Conservation (phyloP, 2,797 vertebrate genomes). For the Neostethus bicornis region DNA sequence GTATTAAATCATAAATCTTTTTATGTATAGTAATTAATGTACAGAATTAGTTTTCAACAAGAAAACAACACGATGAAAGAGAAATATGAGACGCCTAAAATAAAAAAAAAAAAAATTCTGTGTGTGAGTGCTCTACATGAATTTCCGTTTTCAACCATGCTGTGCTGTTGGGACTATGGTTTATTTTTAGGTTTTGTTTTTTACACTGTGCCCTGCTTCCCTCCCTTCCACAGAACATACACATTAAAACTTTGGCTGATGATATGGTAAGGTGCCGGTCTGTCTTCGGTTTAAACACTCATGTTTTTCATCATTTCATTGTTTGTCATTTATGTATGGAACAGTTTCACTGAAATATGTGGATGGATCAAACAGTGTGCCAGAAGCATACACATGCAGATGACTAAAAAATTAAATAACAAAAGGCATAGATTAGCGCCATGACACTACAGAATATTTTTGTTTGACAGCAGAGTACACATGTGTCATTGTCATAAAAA, state of each 20-base stretch:
- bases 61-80: not conserved
- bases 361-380: conserved; percentile 73
- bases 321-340: conserved; percentile 63
- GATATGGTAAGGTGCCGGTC: conserved; percentile 97
- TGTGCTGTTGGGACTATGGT: conserved; percentile 49
- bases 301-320: conserved; percentile 53
- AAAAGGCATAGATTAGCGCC: not conserved
- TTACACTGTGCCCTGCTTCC: conserved; percentile 82
- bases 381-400: not conserved
- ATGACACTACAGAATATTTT: not conserved
- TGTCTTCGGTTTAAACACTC: conserved; percentile 65
- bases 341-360: conserved; percentile 59
- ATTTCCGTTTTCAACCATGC: conserved; percentile 29
- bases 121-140: conserved; percentile 36
- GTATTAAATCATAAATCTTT: conserved; percentile 39
- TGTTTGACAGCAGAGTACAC: not conserved
- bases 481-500: not conserved
- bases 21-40: conserved; percentile 37
- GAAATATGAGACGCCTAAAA: no score
- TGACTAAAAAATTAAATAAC: not conserved
- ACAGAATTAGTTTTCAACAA: conserved; percentile 4
- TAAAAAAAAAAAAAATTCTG: no score
- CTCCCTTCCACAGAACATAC: conserved; percentile 96
- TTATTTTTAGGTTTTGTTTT: conserved; percentile 77
- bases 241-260: conserved; percentile 99